Percentiles rank a stretch among this genome's conserved stretches.
These are phyloP conservation scores for Chascanopsetta lugubris DNA, from an alignment of 2,113 vertebrate genomes.

Conservation along the genomic window DNA sequence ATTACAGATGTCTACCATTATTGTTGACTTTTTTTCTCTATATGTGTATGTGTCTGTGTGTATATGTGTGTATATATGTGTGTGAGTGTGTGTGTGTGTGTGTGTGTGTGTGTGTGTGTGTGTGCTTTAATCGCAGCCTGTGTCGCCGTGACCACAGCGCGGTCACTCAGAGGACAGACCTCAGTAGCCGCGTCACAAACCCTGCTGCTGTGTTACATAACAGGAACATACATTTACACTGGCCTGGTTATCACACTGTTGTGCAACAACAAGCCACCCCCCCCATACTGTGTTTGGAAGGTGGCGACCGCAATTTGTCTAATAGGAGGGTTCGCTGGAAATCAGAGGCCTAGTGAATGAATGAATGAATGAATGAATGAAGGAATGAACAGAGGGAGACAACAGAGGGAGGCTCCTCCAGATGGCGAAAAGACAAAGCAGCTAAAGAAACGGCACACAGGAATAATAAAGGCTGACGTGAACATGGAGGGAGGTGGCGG, in stretches of 20 bases:
- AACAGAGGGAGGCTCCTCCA: not conserved
- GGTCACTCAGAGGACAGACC: slow-evolving; percentile 47
- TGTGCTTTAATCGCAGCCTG: not conserved
- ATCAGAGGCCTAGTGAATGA: not conserved
- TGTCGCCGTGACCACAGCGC: slow-evolving; percentile 10
- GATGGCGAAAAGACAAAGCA: slow-evolving; percentile 9
- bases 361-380: not conserved
- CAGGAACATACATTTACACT: slow-evolving; percentile 14
- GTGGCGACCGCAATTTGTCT: not conserved
- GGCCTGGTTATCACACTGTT: slow-evolving; percentile 35
- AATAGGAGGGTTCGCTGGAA: not conserved
- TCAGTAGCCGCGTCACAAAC: slow-evolving; percentile 27
- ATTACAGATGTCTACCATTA: no score
- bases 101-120: not conserved
- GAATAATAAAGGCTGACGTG: slow-evolving; percentile 19
- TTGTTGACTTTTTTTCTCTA: no score
- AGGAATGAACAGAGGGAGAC: not conserved
- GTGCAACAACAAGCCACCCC: slow-evolving; percentile 10
- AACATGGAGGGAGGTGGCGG: slow-evolving; percentile 13
- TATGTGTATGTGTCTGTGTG: not conserved
- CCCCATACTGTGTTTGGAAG: not conserved
- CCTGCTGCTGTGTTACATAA: slow-evolving; percentile 45
- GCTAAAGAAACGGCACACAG: not conserved
- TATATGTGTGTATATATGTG: no score
- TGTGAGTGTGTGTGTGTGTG: not conserved